Evolutionary conservation across 2,797 vertebrate genomes (phyloP), one percentile per base, ranked within the genome.

Genomic region (Coilia nasus): DNA sequence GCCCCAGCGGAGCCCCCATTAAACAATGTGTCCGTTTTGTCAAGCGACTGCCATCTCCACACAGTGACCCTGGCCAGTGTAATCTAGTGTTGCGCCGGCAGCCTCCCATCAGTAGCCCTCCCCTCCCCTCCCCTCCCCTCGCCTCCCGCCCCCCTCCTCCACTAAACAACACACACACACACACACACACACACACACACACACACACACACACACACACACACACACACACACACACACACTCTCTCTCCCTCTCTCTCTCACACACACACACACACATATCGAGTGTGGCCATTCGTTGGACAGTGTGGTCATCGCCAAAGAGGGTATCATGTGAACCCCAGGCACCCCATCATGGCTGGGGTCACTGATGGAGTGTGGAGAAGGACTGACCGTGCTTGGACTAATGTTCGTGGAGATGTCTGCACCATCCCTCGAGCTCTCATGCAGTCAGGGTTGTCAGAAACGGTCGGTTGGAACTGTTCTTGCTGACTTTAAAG

Each of bases 1-100:
- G 85, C 87, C 86, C 82, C 64, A 50, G 78, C 84, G 85, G 83
- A 87, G 87, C 88, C 86, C 86, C 88, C 83, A 92, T 91, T 91
- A 91, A 89, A 88, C 88, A 84, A 83, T 83, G 86, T 87, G 87
- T 89, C 89, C 23, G 10, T 87, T 78, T 78, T 87, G 62, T 89
- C 86, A 83, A 86, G 46, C 85, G 23, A 81, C 81, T 59, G 85
- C 83, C 81, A 35, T 84, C 84, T 87, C 44, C 84, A 85, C 50
- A 35, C 62, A 3, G 62, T 54, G 81, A 89, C 87, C 87, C 81
- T 71, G 56, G 50, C 67, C 82, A 84, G 86, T 84, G 83, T 83
- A 89, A 90, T 91, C 84, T 83, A 60, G 82, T 86, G 28, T 83
- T 50, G 28, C 25, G 67, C 88, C 23, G 71, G 35, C 71, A 78